phyloP scores from a whole-genome alignment of 2,113 vertebrate species.

The Zosterops japonicus region DNA sequence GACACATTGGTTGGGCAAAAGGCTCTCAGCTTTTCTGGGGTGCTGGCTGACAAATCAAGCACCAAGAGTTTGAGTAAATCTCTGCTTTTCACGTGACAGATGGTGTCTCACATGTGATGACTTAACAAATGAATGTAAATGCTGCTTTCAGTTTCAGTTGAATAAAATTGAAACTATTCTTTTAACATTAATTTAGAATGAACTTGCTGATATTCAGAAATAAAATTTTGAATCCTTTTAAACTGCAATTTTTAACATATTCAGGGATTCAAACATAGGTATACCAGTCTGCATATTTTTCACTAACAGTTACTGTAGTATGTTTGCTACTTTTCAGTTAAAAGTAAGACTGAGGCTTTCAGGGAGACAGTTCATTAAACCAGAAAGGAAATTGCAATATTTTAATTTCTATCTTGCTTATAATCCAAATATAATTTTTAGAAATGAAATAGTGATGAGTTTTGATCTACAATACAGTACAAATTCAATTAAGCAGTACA shows the following conservation, averaged over 20 bases:
- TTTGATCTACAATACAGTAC: neutral
- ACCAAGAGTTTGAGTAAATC: neutral
- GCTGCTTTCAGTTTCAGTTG: neutral
- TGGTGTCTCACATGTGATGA: neutral
- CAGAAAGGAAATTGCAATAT: neutral
- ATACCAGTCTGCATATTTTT: neutral
- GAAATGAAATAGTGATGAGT: neutral
- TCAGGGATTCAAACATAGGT: neutral
- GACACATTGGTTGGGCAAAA: neutral
- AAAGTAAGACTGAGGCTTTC: neutral
- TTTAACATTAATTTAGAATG: neutral
- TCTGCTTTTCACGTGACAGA: neutral
- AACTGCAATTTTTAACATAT: neutral
- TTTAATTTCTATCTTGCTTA: slow-evolving; percentile 10
- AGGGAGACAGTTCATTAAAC: neutral
- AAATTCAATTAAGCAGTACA: slow-evolving; percentile 40
- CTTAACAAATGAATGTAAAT: neutral
- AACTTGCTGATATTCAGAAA: neutral
- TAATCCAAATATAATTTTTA: neutral
- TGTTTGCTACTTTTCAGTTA: neutral
- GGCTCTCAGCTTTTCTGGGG: neutral
- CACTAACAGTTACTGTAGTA: neutral
- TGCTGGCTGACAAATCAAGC: neutral
- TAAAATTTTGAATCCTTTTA: neutral
- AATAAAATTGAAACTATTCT: neutral